A percentile compares a stretch with the other conserved stretches of the same genome.
Evolutionary conservation across 2,113 vertebrate genomes (phyloP).

Genomic region (Gadus macrocephalus): DNA sequence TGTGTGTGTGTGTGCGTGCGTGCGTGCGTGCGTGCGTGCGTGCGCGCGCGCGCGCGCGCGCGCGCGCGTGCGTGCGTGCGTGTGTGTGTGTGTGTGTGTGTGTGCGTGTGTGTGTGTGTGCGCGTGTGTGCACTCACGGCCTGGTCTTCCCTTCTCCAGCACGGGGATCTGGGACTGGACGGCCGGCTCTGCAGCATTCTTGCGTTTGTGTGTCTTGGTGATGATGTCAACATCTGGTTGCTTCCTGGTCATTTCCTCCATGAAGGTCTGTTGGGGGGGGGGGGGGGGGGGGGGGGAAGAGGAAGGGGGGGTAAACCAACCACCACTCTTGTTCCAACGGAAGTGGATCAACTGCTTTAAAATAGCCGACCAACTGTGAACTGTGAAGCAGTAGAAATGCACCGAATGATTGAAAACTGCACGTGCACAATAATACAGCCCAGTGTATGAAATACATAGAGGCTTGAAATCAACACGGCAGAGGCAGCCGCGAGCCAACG

Average conservation of each 20-base stretch:
- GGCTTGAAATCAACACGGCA: no score
- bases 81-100: neutral
- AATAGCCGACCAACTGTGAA: neutral
- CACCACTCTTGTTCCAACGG: slow-evolving; percentile 1
- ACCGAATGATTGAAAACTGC: neutral
- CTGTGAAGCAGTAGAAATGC: neutral
- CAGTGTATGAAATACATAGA: neutral
- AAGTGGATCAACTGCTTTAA: neutral
- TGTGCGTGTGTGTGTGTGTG: slow-evolving; percentile 1
- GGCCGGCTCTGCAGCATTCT: slow-evolving; percentile 60
- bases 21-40: no score
- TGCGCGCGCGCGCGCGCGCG: no score
- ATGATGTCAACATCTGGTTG: slow-evolving; percentile 98
- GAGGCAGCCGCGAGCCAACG: no score
- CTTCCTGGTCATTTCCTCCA: slow-evolving; percentile 99
- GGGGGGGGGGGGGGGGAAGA: neutral
- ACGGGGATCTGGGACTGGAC: slow-evolving; percentile 92
- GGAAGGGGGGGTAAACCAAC: neutral
- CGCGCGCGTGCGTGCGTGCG: no score
- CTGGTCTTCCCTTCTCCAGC: slow-evolving; percentile 84
- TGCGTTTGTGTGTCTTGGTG: slow-evolving; percentile 96
- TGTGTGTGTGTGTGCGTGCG: slow-evolving; percentile 1
- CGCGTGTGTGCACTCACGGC: slow-evolving; percentile 76
- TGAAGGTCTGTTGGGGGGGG: slow-evolving; percentile 77
- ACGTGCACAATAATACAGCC: neutral